phyloP scores from a whole-genome alignment of 1,140 invertebrate genomes.

The Bombyx mori region ASM3026992v2 NC_085131.1:12517001-12517500 shows the following conservation, averaged over 20 bases:
- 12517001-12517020: slow-evolving; percentile 12
- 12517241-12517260: too few relatives aligned
- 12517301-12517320: too few relatives aligned
- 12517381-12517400: too few relatives aligned
- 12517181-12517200: slow-evolving; percentile 14
- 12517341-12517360: background rate
- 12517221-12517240: background rate
- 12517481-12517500: too few relatives aligned
- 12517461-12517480: too few relatives aligned
- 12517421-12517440: too few relatives aligned
- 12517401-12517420: too few relatives aligned
- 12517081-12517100: slow-evolving; percentile 18
- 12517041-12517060: slow-evolving; percentile 17
- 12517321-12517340: background rate
- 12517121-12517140: slow-evolving; percentile 14
- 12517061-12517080: slow-evolving; percentile 23
- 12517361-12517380: too few relatives aligned
- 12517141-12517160: slow-evolving; percentile 12
- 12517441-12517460: too few relatives aligned
- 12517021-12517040: slow-evolving; percentile 18
- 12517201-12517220: background rate
- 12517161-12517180: slow-evolving; percentile 15
- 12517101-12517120: slow-evolving; percentile 23
- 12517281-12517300: too few relatives aligned
- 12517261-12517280: too few relatives aligned